Percentiles rank a stretch among this genome's conserved stretches.
These are phyloP conservation scores for Druon quercuslanigerum DNA, from an alignment of 1,140 invertebrate species.

Conservation along the genomic window DNA sequence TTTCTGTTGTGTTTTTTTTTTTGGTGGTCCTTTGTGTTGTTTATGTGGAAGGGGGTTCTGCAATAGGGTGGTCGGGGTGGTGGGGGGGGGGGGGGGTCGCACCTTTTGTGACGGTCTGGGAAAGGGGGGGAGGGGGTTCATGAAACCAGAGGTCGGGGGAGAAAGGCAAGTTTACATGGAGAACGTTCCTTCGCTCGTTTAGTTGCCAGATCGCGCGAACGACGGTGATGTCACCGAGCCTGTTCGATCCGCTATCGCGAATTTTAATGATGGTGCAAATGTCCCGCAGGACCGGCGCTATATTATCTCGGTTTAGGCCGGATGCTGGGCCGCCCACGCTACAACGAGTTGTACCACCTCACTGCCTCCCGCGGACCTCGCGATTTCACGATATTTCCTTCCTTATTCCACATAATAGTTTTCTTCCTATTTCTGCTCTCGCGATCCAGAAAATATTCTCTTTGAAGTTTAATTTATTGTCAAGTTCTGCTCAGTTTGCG, in stretches of 20 bases:
- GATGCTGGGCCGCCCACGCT: conserved; percentile 74
- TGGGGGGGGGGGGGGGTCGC: too few species aligned
- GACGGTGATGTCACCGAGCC: conserved; percentile 73
- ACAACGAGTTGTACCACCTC: conserved; percentile 41
- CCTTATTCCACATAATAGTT: conserved; percentile 12
- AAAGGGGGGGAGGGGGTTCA: too few species aligned
- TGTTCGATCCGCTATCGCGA: conserved; percentile 76
- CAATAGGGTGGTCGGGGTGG: too few species aligned
- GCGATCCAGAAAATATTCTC: conserved; percentile 37
- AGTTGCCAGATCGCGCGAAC: conserved; percentile 70
- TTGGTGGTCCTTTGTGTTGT: too few species aligned
- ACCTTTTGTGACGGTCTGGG: too few species aligned
- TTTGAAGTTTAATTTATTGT: not conserved
- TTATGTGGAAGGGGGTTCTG: too few species aligned
- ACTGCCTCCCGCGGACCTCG: conserved; percentile 11
- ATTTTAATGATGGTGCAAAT: conserved; percentile 77
- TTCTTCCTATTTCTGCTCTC: conserved; percentile 27
- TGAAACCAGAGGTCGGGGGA: conserved; percentile 36
- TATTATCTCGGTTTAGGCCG: conserved; percentile 76
- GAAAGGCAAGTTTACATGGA: conserved; percentile 54
- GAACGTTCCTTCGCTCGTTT: conserved; percentile 69
- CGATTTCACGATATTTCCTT: conserved; percentile 27
- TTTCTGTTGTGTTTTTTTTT: too few species aligned
- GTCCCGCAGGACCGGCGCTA: conserved; percentile 71
- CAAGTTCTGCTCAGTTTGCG: not conserved